Evolutionary conservation across 2,797 vertebrate genomes (phyloP).

Genomic region (Denticeps clupeoides): DNA sequence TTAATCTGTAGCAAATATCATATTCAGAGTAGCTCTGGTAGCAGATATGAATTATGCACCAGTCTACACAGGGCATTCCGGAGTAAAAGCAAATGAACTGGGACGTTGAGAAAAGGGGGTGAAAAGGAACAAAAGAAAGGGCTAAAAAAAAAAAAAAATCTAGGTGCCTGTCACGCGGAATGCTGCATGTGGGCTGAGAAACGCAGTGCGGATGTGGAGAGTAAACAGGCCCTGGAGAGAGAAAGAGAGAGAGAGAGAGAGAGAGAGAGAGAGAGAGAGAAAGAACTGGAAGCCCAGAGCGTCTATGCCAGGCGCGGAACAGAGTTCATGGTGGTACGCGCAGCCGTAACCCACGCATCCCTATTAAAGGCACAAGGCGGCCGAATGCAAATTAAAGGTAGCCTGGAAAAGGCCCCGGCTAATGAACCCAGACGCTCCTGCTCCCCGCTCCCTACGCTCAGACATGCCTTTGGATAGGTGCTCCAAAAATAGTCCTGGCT

Average conservation of each 20-base stretch:
- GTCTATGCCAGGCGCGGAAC: slow-evolving; percentile 37
- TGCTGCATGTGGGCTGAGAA: slow-evolving; percentile 30
- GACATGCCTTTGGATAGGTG: slow-evolving; percentile 42
- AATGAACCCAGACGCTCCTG: slow-evolving; percentile 54
- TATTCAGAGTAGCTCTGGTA: not conserved
- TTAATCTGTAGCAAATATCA: not conserved
- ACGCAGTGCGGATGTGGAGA: slow-evolving; percentile 21
- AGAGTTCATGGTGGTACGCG: too few relatives aligned
- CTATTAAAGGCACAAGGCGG: slow-evolving; percentile 52
- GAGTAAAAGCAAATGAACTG: slow-evolving; percentile 8
- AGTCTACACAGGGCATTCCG: slow-evolving; percentile 6
- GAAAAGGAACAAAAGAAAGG: slow-evolving; percentile 41
- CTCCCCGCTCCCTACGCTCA: slow-evolving; percentile 13
- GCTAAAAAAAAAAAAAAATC: slow-evolving; percentile 33
- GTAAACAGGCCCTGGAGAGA: slow-evolving; percentile 34
- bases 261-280: not conserved
- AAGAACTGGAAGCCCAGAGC: slow-evolving; percentile 32
- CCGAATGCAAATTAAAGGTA: slow-evolving; percentile 54
- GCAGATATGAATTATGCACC: slow-evolving; percentile 11
- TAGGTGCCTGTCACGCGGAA: slow-evolving; percentile 17
- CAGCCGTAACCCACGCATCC: slow-evolving; percentile 51
- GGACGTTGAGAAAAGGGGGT: not conserved
- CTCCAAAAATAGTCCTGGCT: slow-evolving; percentile 46
- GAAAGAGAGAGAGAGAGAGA: not conserved
- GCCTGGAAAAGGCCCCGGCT: slow-evolving; percentile 40